phyloP scores from a whole-genome alignment of 2,888 invertebrate genomes.

The Acrobasis repandana region DNA sequence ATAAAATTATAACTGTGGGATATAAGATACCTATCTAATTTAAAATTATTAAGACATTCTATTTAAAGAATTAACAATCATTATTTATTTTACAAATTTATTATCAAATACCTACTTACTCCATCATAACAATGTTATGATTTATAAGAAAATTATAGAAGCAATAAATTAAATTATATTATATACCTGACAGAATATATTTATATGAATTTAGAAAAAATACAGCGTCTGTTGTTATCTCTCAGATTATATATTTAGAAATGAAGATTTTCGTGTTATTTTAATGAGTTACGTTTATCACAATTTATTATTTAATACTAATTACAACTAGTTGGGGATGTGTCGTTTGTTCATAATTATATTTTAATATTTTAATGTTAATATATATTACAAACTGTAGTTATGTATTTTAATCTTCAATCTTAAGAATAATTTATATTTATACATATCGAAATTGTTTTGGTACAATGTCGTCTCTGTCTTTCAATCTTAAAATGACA shows the following conservation, averaged over 20 bases:
- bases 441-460: background rate
- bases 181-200: background rate
- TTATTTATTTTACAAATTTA: background rate
- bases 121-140: background rate
- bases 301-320: constrained; percentile 3
- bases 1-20: background rate
- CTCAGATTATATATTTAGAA: background rate
- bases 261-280: background rate
- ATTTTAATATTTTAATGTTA: background rate
- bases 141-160: background rate
- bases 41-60: background rate
- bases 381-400: background rate
- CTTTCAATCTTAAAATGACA: background rate
- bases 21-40: background rate
- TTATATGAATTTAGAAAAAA: background rate
- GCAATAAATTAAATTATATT: background rate
- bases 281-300: constrained; percentile 3
- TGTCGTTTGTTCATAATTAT: constrained; percentile 7
- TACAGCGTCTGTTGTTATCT: background rate
- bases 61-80: background rate
- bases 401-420: background rate
- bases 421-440: background rate
- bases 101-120: background rate
- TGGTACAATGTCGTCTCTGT: background rate
- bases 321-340: background rate